Evolutionary conservation across 2,797 vertebrate genomes (phyloP), one percentile per base, ranked within the genome.

Genomic region (Pempheris klunzingeri): DNA sequence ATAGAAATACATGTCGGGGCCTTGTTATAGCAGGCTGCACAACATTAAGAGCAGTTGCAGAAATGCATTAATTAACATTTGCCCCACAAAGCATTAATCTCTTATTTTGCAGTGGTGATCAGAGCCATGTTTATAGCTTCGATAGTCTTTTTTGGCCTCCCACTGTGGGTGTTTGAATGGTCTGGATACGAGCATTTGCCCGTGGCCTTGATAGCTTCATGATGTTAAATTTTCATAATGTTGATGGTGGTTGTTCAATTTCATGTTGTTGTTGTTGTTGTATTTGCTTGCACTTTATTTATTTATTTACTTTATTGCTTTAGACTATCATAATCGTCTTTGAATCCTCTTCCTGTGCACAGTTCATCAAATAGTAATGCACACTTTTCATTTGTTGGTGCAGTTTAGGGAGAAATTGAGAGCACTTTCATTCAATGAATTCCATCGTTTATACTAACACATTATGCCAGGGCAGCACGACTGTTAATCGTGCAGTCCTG

Each of bases 311-410:
- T 1, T 15, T 18, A 10, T 11, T 30, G 49, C 38, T 53, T 52
- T 20, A 32, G 36, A 24, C 57, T 5, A 2, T 62, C 58, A 32
- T 8, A 11, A 4, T 30, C 2, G 2, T n/a, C 30, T 32, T 6
- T 5, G 5, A 41, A 66, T n/a, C 24, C 1, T 7, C 12, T 50
- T 24, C 9, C 47, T 38, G 12, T n/a, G 8, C 36, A 24, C 50
- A 50, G 49, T 41, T n/a, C 7, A 49, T 46, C 63, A 36, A 12
- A 32, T 12, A 55, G 10, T 20, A 68, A 47, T 11, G 26, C 12
- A 64, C 39, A 53, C n/a, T 7, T 34, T 46, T 69, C 36, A 61
- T 38, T 24, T 63, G 24, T 64, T 26, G 44, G 43, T 46, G 32
- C 22, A 26, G 46, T 14, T 55, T 47, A 17, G 14, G 41, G 22